Evolutionary conservation across 2,797 vertebrate genomes (phyloP), one percentile per base, ranked within the genome.

Genomic region (Amblyopsis hoosieri): DNA sequence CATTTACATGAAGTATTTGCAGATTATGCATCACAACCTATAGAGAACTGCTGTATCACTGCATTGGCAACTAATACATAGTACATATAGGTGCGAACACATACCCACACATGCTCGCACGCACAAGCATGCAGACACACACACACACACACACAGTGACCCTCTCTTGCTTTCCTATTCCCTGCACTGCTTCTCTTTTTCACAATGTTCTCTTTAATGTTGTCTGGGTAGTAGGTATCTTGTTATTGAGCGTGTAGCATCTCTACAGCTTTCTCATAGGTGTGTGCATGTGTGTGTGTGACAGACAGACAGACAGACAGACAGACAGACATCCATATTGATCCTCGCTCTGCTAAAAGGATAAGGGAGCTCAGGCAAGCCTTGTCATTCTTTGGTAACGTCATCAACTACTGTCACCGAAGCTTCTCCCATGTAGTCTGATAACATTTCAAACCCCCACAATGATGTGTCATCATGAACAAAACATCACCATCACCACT

Each of bases 321-420:
- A 50, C 12, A 50, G 48, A 12, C 1, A 53, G 51, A 29, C 15
- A 29, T 17, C 11, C 23, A 6, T 54, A 88, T 85, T 79, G 83
- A 86, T 82, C 72, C 45, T 14, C 72, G 71, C 67, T 49, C 64
- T 56, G 71, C 74, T 84, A 81, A 87, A 85, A 80, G 75, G 80
- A 89, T 87, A 70, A 85, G 74, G 71, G 57, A 67, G 68, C 60
- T 56, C 55, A 31, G 49, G 60, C 66, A 62, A 64, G 74, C 72
- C 31, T 74, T 64, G 72, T 75, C 45, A 77, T 53, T 2, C 62
- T 60, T 72, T 45, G 67, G 72, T 80, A 73, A 80, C 46, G 48
- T 64, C 74, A 73, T 81, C 56, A 56, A 45, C 75, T 6, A 60
- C 73, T n/a, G 57, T 79, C 67, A 80, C 49, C 55, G 14, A 54